Evolutionary conservation across 2,888 invertebrate genomes (phyloP), one percentile per base, ranked within the genome.

Genomic region (Argyresthia goedartella): DNA sequence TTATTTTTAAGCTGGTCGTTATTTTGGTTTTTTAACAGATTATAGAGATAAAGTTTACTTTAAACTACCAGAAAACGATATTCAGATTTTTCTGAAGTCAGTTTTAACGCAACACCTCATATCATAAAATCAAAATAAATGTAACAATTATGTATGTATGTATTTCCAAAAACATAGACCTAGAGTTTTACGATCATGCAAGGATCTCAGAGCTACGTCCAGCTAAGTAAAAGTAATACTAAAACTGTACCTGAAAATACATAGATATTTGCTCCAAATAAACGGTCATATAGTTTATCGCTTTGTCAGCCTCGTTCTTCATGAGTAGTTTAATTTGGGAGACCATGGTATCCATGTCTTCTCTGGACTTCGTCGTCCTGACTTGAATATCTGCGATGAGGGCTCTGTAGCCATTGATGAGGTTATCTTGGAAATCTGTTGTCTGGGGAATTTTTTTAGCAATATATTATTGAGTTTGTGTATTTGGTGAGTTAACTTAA

Each of bases 231-330:
- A 25, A 25, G 25, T 25, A 25, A 4, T 25, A 4, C 25, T 25
- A 4, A 25, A n/a, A n/a, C n/a, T 25, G 2, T 57, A 85, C 86
- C 73, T 86, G 86, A 60, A 85, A 86, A 57, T 86, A 86, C 52
- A 86, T 60, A 0, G 85, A 86, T 57, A 86, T 86, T 59, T 86
- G 86, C 62, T 86, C 86, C 50, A 86, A 69, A 57, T 86, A 86
- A 4, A 86, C 80, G 1, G 86, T 85, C 86, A 86, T 86, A 56
- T 86, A 86, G 60, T 85, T 86, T 25, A 85, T 85, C 1, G 86
- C 84, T 57, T 86, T 86, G 52, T 86, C 86, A 1, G 86, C 86
- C 59, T 86, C 86, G 51, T 86, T 86, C 56, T 86, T 86, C 86
- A 86, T 86, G 25, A 86, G 73, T 0, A 86, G 66, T 56, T 86